Evolutionary conservation across 2,113 vertebrate species (phyloP).

Genomic region (Mobula hypostoma): DNA sequence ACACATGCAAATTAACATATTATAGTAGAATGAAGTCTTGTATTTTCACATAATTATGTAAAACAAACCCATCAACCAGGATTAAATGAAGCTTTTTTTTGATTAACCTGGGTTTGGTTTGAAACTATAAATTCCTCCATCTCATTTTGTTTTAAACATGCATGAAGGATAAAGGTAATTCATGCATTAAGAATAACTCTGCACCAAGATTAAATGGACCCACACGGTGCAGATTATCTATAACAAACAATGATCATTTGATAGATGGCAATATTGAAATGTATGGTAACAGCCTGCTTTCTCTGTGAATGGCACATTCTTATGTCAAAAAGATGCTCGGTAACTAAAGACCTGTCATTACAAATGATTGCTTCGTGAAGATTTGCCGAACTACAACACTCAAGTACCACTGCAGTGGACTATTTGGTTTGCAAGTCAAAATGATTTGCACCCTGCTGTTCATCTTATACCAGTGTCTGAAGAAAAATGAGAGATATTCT

Average conservation of each 20-base stretch:
- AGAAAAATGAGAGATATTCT: too few species aligned
- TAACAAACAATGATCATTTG: not conserved
- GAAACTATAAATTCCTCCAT: not conserved
- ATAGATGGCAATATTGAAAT: not conserved
- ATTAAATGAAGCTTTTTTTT: not conserved
- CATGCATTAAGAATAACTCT: not conserved
- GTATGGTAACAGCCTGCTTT: not conserved
- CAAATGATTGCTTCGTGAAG: not conserved
- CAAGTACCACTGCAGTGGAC: not conserved
- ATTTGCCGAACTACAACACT: not conserved
- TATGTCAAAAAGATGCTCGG: not conserved
- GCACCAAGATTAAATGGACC: not conserved
- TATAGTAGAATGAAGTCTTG: too few species aligned
- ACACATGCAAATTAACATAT: not conserved
- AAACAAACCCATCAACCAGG: not conserved
- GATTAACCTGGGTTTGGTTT: too few species aligned
- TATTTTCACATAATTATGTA: not conserved
- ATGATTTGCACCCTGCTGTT: not conserved
- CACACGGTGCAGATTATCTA: not conserved
- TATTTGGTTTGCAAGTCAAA: not conserved
- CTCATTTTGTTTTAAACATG: not conserved
- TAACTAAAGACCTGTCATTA: not conserved
- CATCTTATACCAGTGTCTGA: not conserved
- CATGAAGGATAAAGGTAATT: too few species aligned
- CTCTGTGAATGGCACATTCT: not conserved